Conservation (phyloP, 2,797 vertebrate species). For the Gobionotothen gibberifrons region DNA sequence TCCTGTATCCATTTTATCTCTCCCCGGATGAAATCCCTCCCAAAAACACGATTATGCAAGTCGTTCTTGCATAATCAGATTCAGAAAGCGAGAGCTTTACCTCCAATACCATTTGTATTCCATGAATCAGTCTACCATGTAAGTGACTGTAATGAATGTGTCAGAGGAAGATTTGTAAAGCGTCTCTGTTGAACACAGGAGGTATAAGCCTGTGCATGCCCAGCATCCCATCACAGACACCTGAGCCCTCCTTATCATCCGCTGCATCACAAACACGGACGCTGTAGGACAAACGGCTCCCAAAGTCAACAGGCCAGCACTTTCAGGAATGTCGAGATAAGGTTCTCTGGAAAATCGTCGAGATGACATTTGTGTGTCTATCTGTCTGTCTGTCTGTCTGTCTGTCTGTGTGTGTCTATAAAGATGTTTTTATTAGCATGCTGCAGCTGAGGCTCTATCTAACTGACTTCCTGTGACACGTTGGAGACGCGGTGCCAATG, state of each 20-base stretch:
- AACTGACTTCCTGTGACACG: slow-evolving; percentile 27
- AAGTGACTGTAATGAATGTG: slow-evolving; percentile 55
- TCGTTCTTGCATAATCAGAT: slow-evolving; percentile 48
- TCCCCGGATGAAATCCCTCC: slow-evolving; percentile 25
- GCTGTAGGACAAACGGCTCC: slow-evolving; percentile 29
- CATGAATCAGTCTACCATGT: slow-evolving; percentile 21
- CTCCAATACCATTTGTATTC: slow-evolving; percentile 45
- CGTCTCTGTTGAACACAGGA: slow-evolving; percentile 22
- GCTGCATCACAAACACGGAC: slow-evolving; percentile 57
- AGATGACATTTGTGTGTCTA: slow-evolving; percentile 10
- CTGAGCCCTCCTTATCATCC: slow-evolving; percentile 54
- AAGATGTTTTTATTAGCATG: slow-evolving; percentile 26
- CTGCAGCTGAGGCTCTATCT: neutral
- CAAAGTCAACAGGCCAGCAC: slow-evolving; percentile 43
- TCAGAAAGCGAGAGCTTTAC: slow-evolving; percentile 37
- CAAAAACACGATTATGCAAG: slow-evolving; percentile 49
- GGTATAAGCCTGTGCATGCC: slow-evolving; percentile 44
- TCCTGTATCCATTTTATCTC: slow-evolving; percentile 39
- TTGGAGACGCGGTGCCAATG: slow-evolving; percentile 11
- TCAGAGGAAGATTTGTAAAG: slow-evolving; percentile 34
- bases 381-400: too few species aligned
- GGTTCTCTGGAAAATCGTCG: slow-evolving; percentile 36
- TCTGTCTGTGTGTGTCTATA: slow-evolving; percentile 3
- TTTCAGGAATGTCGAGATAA: slow-evolving; percentile 61
- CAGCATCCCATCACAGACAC: slow-evolving; percentile 52